Evolutionary conservation across 2,113 vertebrate species (phyloP).

Genomic region (Anseranas semipalmata): DNA sequence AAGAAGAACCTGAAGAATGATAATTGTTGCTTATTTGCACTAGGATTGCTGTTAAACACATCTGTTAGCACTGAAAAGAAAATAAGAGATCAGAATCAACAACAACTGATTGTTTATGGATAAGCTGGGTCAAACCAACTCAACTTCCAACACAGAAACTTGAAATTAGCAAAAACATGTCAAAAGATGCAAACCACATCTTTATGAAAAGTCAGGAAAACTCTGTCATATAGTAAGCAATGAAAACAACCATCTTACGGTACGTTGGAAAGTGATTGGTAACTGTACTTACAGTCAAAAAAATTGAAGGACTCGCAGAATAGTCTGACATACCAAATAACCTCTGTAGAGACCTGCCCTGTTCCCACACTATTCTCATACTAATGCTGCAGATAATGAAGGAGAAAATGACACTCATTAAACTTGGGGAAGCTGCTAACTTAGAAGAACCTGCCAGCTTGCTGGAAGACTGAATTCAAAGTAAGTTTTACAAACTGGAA

Average conservation of each 20-base stretch:
- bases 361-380: not conserved
- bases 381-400: not conserved
- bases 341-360: not conserved
- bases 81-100: not conserved
- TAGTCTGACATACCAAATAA: not conserved
- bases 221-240: not conserved
- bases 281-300: not conserved
- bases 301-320: not conserved
- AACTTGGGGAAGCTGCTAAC: not conserved
- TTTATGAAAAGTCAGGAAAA: not conserved
- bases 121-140: not conserved
- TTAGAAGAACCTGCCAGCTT: not conserved
- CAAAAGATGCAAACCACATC: not conserved
- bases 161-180: not conserved
- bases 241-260: not conserved
- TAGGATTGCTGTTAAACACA: not conserved
- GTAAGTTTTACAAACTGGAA: not conserved
- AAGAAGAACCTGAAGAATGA: not conserved
- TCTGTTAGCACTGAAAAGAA: not conserved
- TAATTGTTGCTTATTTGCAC: not conserved
- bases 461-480: constrained; percentile 6
- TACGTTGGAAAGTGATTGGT: not conserved
- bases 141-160: not conserved
- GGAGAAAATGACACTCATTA: not conserved
- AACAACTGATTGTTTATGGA: not conserved